Evolutionary conservation across 1,140 invertebrate species (phyloP).

Genomic region (Zaprionus kolodkinae): DNA sequence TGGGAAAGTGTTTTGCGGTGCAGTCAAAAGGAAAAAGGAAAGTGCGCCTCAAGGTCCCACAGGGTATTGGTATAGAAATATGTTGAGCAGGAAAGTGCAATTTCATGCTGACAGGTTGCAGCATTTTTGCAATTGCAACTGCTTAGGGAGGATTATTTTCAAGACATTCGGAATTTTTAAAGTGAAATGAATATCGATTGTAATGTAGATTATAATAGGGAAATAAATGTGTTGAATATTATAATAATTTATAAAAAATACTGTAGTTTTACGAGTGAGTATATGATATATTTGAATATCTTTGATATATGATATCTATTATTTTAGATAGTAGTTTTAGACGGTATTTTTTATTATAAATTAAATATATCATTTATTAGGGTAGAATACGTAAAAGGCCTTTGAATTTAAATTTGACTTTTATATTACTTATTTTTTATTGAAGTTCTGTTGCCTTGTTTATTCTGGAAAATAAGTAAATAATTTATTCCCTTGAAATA

Average conservation of each 20-base stretch:
- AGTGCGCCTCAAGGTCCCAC: neutral
- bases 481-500: neutral
- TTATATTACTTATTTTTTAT: too few species aligned
- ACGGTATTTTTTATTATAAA: too few species aligned
- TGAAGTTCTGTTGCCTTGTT: too few species aligned
- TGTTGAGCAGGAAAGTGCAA: constrained; percentile 61
- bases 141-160: neutral
- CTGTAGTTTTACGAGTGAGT: neutral
- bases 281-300: neutral
- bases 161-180: neutral
- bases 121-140: neutral
- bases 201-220: neutral
- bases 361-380: too few species aligned
- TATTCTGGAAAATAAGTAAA: neutral
- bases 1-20: constrained; percentile 73
- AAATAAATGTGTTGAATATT: neutral
- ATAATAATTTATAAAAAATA: neutral
- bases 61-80: constrained; percentile 11
- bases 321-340: too few species aligned
- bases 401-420: too few species aligned
- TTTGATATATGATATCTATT: too few species aligned
- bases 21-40: constrained; percentile 3
- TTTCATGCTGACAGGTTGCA: constrained; percentile 67
- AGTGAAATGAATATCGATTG: neutral
- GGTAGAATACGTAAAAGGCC: too few species aligned